These are phyloP conservation scores for Nephrotoma guestfalica DNA, from an alignment of 2,888 invertebrate species.

Conservation along the genomic window DNA sequence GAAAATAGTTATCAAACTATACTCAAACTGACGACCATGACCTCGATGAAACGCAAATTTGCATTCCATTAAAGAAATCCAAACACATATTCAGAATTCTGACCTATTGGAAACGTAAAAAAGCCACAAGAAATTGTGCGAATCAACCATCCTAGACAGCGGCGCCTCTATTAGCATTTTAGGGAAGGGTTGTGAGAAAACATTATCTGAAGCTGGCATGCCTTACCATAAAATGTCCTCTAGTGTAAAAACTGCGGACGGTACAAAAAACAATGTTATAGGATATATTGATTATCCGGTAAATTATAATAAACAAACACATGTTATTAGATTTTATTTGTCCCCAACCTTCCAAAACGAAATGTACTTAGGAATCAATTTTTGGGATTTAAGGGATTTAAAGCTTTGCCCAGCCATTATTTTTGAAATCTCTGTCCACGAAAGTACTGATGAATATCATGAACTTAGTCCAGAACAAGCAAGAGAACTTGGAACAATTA, in stretches of 20 bases:
- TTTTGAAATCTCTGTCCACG: too few species aligned
- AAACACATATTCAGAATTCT: background rate
- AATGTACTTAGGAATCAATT: background rate
- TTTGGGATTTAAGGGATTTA: background rate
- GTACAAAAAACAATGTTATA: background rate
- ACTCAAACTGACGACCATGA: background rate
- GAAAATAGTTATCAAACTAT: too few species aligned
- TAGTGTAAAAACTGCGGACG: background rate
- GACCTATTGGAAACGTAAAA: background rate
- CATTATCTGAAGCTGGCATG: background rate
- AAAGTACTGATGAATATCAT: background rate
- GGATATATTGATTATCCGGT: background rate
- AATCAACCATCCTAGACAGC: background rate
- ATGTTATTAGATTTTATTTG: background rate
- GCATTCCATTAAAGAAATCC: background rate
- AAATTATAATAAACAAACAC: background rate
- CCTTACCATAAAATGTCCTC: background rate
- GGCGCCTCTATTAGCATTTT: too few species aligned
- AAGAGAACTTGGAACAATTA: background rate
- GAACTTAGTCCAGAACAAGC: background rate
- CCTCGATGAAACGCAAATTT: too few species aligned
- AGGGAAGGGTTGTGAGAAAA: background rate
- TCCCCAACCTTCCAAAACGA: background rate
- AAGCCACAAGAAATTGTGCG: background rate
- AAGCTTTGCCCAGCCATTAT: too few species aligned